phyloP scores from a whole-genome alignment of 2,797 vertebrate genomes.

The Botia almorhae region DNA sequence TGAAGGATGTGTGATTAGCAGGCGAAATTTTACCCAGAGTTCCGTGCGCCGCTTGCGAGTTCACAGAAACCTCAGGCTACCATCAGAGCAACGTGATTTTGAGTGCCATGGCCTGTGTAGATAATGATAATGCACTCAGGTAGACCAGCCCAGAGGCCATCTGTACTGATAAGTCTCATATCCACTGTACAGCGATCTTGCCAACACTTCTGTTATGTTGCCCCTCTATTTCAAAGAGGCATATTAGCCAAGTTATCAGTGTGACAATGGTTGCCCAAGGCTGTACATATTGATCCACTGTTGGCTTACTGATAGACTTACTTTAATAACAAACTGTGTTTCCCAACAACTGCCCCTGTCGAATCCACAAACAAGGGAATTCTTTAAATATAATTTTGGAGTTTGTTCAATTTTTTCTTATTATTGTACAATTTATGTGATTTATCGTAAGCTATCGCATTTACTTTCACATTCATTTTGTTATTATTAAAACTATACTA shows the following conservation, averaged over 20 bases:
- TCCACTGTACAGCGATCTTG: conserved; percentile 49
- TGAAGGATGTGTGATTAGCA: background rate
- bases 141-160: conserved; percentile 13
- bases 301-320: conserved; percentile 36
- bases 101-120: conserved; percentile 6
- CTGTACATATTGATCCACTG: conserved; percentile 54
- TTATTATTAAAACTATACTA: too few species aligned
- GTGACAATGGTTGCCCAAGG: conserved; percentile 33
- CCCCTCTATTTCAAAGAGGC: conserved; percentile 6
- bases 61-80: background rate
- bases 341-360: background rate
- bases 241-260: conserved; percentile 26
- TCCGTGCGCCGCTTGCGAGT: background rate
- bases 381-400: background rate
- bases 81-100: conserved; percentile 9
- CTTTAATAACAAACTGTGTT: conserved; percentile 12
- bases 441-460: too few species aligned
- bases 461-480: background rate
- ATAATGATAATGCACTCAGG: conserved; percentile 31
- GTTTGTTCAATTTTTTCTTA: background rate
- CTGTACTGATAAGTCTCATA: conserved; percentile 43
- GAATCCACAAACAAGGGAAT: background rate
- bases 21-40: background rate
- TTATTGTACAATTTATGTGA: background rate
- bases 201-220: background rate